A percentile compares a stretch with the other conserved stretches of the same genome.
These are phyloP conservation scores for Heliconius nattereri DNA, from an alignment of 1,140 invertebrate species.

Conservation along the genomic window DNA sequence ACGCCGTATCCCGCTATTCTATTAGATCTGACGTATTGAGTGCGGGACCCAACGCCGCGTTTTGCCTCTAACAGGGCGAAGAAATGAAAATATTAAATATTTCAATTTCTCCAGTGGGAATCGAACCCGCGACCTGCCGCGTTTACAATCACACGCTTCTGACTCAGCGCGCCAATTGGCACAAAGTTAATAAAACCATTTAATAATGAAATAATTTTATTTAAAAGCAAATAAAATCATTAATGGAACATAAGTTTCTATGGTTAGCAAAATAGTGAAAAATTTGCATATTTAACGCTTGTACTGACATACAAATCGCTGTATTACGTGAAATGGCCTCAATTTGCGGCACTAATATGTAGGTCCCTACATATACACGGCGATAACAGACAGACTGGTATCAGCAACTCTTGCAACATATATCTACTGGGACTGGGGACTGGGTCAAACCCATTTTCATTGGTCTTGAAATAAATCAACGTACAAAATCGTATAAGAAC, in stretches of 20 bases:
- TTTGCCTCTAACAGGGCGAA: too few species aligned
- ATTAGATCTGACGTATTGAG: too few species aligned
- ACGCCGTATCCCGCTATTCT: too few species aligned
- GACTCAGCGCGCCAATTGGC: too few species aligned
- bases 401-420: slow-evolving; percentile 22
- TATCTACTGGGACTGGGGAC: background rate
- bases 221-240: background rate
- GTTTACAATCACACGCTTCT: too few species aligned
- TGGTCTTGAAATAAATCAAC: background rate
- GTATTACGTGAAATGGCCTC: slow-evolving; percentile 34
- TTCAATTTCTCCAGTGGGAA: too few species aligned
- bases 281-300: slow-evolving; percentile 26
- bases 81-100: too few species aligned
- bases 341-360: slow-evolving; percentile 31
- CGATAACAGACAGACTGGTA: slow-evolving; percentile 21
- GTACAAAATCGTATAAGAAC: background rate
- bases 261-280: slow-evolving; percentile 3
- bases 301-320: slow-evolving; percentile 36
- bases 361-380: slow-evolving; percentile 27
- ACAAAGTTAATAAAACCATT: too few species aligned
- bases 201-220: background rate
- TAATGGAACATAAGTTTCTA: background rate
- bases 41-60: too few species aligned
- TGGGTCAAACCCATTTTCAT: slow-evolving; percentile 13
- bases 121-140: too few species aligned